These are phyloP conservation scores for Sardinella longiceps DNA, from an alignment of 2,797 vertebrate genomes.

Conservation along the genomic window DNA sequence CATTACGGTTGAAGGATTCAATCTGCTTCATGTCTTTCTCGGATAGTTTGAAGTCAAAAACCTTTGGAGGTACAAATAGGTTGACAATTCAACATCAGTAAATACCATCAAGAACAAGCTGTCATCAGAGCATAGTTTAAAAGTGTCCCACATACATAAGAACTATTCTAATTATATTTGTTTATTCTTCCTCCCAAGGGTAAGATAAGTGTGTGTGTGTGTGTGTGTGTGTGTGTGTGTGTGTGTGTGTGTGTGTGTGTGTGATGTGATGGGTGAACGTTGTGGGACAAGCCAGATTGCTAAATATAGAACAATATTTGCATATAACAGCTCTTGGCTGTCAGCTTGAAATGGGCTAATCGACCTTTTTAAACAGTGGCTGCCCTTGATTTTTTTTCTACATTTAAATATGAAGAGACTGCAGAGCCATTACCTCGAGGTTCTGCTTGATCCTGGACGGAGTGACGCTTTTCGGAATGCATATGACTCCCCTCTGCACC, in stretches of 20 bases:
- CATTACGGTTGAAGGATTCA: slow-evolving; percentile 63
- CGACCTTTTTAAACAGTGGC: not conserved
- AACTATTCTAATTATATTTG: not conserved
- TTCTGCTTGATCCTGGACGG: slow-evolving; percentile 76
- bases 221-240: not conserved
- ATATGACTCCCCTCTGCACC: slow-evolving; percentile 71
- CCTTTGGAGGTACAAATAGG: slow-evolving; percentile 47
- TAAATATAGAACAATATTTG: slow-evolving; percentile 5
- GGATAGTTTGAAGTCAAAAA: slow-evolving; percentile 74
- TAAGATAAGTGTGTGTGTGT: not conserved
- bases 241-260: not conserved
- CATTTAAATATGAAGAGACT: not conserved
- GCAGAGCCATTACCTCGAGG: slow-evolving; percentile 51
- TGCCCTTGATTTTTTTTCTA: slow-evolving; percentile 10
- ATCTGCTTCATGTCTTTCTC: slow-evolving; percentile 69
- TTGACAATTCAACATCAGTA: not conserved
- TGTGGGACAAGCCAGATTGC: not conserved
- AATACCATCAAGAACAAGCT: not conserved
- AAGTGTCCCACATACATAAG: not conserved
- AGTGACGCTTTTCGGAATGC: slow-evolving; percentile 77
- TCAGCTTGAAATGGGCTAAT: not conserved
- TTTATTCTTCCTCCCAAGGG: not conserved
- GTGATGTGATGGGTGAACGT: not conserved
- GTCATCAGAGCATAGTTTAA: not conserved
- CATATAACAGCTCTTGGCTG: slow-evolving; percentile 20